Conservation (phyloP, 2,113 vertebrate species). For the Xerus inauris region DNA sequence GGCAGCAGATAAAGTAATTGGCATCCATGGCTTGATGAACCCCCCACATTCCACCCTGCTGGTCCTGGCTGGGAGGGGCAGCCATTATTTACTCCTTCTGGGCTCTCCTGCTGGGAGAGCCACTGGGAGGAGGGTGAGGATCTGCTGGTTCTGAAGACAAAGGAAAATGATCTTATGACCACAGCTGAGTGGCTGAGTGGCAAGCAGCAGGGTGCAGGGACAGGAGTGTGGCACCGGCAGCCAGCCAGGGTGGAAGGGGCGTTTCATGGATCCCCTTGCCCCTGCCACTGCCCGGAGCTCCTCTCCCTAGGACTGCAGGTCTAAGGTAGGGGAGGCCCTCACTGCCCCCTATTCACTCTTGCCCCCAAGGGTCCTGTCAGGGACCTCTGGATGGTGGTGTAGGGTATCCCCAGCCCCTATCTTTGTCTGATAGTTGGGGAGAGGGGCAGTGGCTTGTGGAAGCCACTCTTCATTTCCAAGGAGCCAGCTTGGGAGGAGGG, state of each 20-base stretch:
- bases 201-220: background rate
- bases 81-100: constrained; percentile 85
- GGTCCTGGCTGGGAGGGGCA: constrained; percentile 79
- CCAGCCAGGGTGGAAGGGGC: background rate
- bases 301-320: background rate
- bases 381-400: background rate
- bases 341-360: background rate
- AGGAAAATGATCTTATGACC: constrained; percentile 82
- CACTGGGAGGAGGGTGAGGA: constrained; percentile 77
- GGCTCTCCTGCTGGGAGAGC: constrained; percentile 83
- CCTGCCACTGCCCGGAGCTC: no score
- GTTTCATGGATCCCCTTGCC: background rate
- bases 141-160: constrained; percentile 81
- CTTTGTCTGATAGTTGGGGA: accelerated
- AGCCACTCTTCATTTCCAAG: background rate
- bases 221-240: accelerated
- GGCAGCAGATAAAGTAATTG: constrained; percentile 81
- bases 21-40: constrained; percentile 54
- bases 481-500: background rate
- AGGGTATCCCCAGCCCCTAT: background rate
- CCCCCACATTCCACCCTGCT: constrained; percentile 71
- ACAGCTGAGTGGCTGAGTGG: background rate
- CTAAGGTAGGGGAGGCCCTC: background rate
- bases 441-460: background rate
- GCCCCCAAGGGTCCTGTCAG: background rate